A percentile compares a stretch with the other conserved stretches of the same genome.
phyloP scores from a whole-genome alignment of 2,797 vertebrate species.

The Myotis findleyi region DNA sequence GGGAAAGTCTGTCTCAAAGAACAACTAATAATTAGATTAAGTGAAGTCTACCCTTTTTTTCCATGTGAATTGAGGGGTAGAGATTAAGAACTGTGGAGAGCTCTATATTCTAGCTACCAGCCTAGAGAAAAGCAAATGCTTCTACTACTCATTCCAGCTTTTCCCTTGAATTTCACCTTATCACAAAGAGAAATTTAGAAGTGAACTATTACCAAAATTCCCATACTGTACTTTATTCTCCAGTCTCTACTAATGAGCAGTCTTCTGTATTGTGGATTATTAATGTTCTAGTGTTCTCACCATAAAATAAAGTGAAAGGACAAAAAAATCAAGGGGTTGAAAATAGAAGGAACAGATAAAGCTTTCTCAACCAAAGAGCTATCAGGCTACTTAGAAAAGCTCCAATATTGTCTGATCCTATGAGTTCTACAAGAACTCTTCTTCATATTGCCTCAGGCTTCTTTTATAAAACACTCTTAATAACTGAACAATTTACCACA shows the following conservation, averaged over 20 bases:
- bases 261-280: neutral
- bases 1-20: neutral
- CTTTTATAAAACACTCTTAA: conserved; percentile 28
- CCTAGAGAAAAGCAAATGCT: neutral
- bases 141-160: neutral
- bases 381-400: conserved; percentile 39
- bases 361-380: conserved; percentile 19
- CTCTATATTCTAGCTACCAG: neutral
- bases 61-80: neutral
- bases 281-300: neutral
- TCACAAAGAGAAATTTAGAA: conserved; percentile 11
- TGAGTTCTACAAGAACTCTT: conserved; percentile 26
- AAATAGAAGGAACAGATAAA: neutral
- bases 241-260: conserved; percentile 8
- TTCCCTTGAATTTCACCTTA: neutral
- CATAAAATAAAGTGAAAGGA: neutral
- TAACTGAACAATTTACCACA: neutral
- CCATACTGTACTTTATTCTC: conserved; percentile 20
- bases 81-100: neutral
- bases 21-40: conserved; percentile 18
- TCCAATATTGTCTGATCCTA: neutral
- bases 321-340: conserved; percentile 35
- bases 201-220: conserved; percentile 31
- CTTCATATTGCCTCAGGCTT: conserved; percentile 11
- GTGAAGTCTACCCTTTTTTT: neutral